These are phyloP conservation scores for Resseliella maxima DNA, from an alignment of 2,888 invertebrate species.

Conservation along the genomic window DNA sequence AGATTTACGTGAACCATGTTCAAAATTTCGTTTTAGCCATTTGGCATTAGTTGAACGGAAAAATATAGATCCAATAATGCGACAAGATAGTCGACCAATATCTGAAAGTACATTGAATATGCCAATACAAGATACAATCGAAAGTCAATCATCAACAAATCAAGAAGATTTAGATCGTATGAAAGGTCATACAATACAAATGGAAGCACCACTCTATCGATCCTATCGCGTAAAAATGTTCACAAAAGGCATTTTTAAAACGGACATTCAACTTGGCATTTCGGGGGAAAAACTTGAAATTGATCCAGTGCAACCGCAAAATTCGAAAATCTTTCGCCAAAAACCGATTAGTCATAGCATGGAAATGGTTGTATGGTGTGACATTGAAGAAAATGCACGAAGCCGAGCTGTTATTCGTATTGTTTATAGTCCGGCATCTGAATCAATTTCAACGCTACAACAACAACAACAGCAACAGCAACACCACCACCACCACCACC, in stretches of 20 bases:
- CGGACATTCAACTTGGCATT: constrained; percentile 86
- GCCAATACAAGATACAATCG: constrained; percentile 66
- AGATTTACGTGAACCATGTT: constrained; percentile 87
- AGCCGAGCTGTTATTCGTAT: constrained; percentile 80
- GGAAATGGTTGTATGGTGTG: constrained; percentile 88
- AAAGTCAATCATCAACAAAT: constrained; percentile 59
- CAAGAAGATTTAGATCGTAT: constrained; percentile 73
- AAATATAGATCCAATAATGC: constrained; percentile 61
- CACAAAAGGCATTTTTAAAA: constrained; percentile 83
- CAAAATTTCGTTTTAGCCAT: constrained; percentile 91
- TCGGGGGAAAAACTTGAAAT: constrained; percentile 93
- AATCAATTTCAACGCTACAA: too few species aligned
- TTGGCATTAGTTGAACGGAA: constrained; percentile 85
- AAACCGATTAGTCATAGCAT: constrained; percentile 87
- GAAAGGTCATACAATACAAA: constrained; percentile 79
- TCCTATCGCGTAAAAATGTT: constrained; percentile 82
- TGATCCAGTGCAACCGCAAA: constrained; percentile 80
- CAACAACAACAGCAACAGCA: not conserved
- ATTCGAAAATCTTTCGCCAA: constrained; percentile 77
- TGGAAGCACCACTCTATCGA: constrained; percentile 89
- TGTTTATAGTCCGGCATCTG: constrained; percentile 56
- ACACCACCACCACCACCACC: not conserved
- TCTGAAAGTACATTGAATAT: constrained; percentile 66
- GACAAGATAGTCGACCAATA: constrained; percentile 64
- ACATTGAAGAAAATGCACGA: constrained; percentile 81